phyloP scores from a whole-genome alignment of 2,797 vertebrate genomes.

The Amblyopsis hoosieri region DNA sequence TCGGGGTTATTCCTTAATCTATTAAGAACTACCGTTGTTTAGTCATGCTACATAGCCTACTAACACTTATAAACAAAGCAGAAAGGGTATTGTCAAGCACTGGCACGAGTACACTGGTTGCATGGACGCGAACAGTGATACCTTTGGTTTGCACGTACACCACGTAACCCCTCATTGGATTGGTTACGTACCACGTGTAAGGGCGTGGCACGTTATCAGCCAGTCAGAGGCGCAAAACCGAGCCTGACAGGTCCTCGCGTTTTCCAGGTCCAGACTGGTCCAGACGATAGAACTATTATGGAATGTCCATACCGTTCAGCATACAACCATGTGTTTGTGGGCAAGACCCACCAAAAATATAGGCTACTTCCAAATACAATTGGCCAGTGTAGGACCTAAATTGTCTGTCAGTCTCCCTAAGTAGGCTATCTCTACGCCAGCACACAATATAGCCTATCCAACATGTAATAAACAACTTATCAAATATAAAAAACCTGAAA shows the following conservation, averaged over 20 bases:
- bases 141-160: not conserved
- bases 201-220: not conserved
- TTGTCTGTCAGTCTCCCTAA: no score
- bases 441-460: not conserved
- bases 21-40: not conserved
- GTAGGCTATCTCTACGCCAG: not conserved
- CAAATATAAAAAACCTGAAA: no score
- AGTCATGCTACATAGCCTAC: not conserved
- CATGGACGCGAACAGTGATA: not conserved
- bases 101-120: not conserved
- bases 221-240: not conserved
- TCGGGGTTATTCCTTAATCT: not conserved
- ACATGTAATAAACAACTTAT: not conserved
- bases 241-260: no score
- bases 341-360: no score
- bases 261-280: no score
- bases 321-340: no score
- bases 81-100: constrained; percentile 13
- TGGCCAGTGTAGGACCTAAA: no score
- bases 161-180: constrained; percentile 24
- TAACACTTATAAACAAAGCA: not conserved
- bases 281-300: no score
- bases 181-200: constrained; percentile 38
- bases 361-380: no score
- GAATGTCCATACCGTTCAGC: no score